phyloP scores from a whole-genome alignment of 2,888 invertebrate species.

The Candidula unifasciata region DNA sequence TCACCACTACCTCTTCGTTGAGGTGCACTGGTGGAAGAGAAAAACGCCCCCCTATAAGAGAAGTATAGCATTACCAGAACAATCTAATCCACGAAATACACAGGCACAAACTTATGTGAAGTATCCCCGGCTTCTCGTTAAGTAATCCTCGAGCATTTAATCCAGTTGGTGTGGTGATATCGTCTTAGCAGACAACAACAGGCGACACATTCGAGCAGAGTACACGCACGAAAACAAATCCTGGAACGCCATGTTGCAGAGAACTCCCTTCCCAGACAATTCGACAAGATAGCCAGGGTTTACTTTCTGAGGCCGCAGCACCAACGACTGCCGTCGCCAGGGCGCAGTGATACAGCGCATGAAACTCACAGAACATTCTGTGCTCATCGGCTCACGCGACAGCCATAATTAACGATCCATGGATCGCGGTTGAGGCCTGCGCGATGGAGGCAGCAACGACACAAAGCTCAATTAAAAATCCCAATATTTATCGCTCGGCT shows the following conservation, averaged over 20 bases:
- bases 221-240: background rate
- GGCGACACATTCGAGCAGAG: background rate
- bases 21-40: no score
- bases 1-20: no score
- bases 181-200: background rate
- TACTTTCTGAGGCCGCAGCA: background rate
- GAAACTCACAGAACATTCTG: background rate
- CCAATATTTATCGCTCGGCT: constrained; percentile 16
- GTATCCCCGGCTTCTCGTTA: background rate
- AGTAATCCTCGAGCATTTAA: constrained; percentile 25
- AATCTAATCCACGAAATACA: no score
- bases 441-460: background rate
- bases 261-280: background rate
- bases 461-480: constrained; percentile 42
- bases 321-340: background rate
- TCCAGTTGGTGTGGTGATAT: background rate
- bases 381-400: background rate
- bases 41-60: no score
- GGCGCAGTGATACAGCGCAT: constrained; percentile 19
- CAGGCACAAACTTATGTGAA: no score
- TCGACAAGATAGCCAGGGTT: background rate
- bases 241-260: constrained; percentile 10
- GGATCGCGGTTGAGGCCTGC: background rate
- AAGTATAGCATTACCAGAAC: no score
- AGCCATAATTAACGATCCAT: background rate